These are phyloP conservation scores for Hapalemur alaotrensis DNA, from an alignment of 2,797 vertebrate species.

Conservation along the genomic window DNA sequence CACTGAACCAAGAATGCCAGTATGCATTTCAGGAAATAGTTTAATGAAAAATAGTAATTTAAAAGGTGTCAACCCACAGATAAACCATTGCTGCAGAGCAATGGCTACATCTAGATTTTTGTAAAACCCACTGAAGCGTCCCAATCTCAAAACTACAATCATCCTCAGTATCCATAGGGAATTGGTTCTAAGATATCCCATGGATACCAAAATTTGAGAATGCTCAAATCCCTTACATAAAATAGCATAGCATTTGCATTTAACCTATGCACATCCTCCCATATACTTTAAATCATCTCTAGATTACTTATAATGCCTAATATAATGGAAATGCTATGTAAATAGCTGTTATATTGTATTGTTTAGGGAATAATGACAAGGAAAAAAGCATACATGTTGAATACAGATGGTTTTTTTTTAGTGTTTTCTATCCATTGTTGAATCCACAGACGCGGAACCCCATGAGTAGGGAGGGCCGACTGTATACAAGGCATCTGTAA, in stretches of 20 bases:
- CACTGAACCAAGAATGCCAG: not conserved
- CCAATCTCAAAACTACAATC: not conserved
- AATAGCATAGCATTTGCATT: not conserved
- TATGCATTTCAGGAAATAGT: not conserved
- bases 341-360: not conserved
- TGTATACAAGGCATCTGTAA: not conserved
- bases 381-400: not conserved
- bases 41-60: not conserved
- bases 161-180: too few species aligned
- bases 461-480: fast-evolving
- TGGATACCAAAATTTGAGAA: not conserved
- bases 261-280: not conserved
- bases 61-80: not conserved
- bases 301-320: not conserved
- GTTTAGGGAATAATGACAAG: not conserved
- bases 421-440: not conserved
- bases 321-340: not conserved
- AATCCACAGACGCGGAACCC: not conserved
- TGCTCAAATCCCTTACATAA: not conserved
- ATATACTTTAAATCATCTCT: not conserved
- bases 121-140: not conserved
- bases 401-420: not conserved
- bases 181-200: not conserved
- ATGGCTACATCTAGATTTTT: not conserved
- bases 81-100: not conserved